Evolutionary conservation across 2,888 invertebrate species (phyloP).

Genomic region (Pediacus dermestoides): DNA sequence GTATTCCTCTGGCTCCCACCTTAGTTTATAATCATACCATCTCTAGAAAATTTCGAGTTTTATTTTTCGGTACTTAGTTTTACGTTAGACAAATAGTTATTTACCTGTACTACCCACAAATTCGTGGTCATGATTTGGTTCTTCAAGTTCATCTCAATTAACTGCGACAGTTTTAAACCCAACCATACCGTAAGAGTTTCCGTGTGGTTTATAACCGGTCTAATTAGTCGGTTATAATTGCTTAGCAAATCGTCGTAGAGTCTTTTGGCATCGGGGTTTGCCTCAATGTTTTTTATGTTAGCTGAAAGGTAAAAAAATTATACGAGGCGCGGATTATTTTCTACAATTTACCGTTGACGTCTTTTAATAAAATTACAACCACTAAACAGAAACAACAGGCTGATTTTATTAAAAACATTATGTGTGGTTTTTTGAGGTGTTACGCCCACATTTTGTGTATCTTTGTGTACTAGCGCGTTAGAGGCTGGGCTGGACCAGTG

Average conservation of each 20-base stretch:
- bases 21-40: slow-evolving; percentile 88
- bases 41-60: slow-evolving; percentile 58
- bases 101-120: slow-evolving; percentile 90
- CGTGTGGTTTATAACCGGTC: slow-evolving; percentile 89
- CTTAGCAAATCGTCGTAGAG: slow-evolving; percentile 94
- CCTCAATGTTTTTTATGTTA: slow-evolving; percentile 59
- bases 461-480: no score
- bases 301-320: no score
- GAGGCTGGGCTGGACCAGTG: no score
- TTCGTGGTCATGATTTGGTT: slow-evolving; percentile 95
- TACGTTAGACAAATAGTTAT: no score
- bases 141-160: slow-evolving; percentile 88
- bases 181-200: slow-evolving; percentile 90
- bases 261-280: slow-evolving; percentile 90
- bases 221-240: slow-evolving; percentile 91
- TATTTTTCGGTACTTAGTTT: no score
- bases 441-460: no score
- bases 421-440: no score
- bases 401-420: no score
- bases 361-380: no score
- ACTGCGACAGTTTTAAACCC: slow-evolving; percentile 83
- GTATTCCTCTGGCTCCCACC: slow-evolving; percentile 87
- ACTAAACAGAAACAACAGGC: no score
- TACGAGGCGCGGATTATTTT: no score
- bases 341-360: no score